These are phyloP conservation scores for Coregonus ussuriensis DNA, from an alignment of 2,797 vertebrate species.

Conservation along the genomic window DNA sequence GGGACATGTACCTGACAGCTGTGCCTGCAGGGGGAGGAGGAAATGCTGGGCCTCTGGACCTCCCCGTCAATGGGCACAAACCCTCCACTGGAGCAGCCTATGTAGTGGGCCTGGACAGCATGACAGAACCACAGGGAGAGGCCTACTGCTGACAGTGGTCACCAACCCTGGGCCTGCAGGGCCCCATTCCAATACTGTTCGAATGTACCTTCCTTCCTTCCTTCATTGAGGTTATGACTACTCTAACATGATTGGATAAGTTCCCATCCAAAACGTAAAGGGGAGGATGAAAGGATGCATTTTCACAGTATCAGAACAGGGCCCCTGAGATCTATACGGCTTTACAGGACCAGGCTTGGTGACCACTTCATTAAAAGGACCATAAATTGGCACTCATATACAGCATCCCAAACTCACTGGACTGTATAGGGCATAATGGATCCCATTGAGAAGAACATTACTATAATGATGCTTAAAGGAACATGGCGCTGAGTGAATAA, in stretches of 20 bases:
- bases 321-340: conserved; percentile 10
- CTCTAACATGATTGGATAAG: background rate
- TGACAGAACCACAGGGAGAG: conserved; percentile 60
- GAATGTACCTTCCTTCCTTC: background rate
- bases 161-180: background rate
- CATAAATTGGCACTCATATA: background rate
- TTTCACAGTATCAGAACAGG: conserved; percentile 16
- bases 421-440: background rate
- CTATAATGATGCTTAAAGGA: background rate
- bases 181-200: background rate
- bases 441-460: conserved; percentile 6
- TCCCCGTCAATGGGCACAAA: conserved; percentile 67
- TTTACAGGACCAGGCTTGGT: conserved; percentile 1
- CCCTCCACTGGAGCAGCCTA: conserved; percentile 58
- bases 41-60: conserved; percentile 51
- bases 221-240: background rate
- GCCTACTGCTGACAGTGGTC: conserved; percentile 52
- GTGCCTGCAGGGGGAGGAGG: conserved; percentile 48
- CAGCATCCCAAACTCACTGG: background rate
- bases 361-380: background rate
- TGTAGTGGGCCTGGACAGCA: conserved; percentile 57
- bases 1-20: conserved; percentile 80
- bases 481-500: conserved; percentile 10
- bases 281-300: conserved; percentile 13
- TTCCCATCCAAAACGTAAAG: conserved; percentile 23